Base-by-base conservation (phyloP, 1,140 invertebrate species). In the Mercenaria mercenaria region DNA sequence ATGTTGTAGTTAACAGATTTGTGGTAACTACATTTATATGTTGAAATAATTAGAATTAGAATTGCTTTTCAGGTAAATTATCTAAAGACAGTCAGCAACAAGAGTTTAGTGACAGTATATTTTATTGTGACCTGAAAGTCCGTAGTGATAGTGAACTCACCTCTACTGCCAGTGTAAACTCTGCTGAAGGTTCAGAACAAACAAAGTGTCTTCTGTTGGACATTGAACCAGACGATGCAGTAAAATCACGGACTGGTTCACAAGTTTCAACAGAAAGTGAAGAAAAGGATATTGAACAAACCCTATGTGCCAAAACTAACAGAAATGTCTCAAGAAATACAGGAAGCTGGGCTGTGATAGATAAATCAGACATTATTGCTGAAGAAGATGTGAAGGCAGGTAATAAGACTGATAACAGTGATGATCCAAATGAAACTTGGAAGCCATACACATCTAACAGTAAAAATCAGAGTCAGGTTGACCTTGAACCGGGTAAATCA, bases 71-170 rank as follows among this genome's bases (percentile, higher is more conserved):
- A 85, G 83, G 47, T 20, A 85, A 74, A 74, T 52, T 43, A 13
- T 41, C 50, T 76, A 56, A 18, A 59, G 83, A 74, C 26, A 50
- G n/a, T 29, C 64, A 85, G 29, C 80, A 82, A 41, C 56, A 72
- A 41, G 67, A 72, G 29, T 34, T 56, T 37, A 56, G 47, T 79
- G 76, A 79, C 47, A 79, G 76, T 56, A 56, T 79, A 56, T 85
- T 85, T 34, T 85, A 85, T 39, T 85, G 67, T 85, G 83, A 85
- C 34, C 26, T 85, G 8, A 72, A 74, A n/a, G 34, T 67, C 15
- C 29, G 50, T 10, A 52, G 61, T 52, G 29, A 72, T 34, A 50
- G 43, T 74, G 50, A 52, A 3, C 32, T 50, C 10, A 50, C 15
- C 29, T 85, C 83, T 23, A 64, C 80, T 11, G 29, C 56, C 15